Evolutionary conservation across 2,888 invertebrate genomes (phyloP).

Genomic region (Xylota sylvarum): DNA sequence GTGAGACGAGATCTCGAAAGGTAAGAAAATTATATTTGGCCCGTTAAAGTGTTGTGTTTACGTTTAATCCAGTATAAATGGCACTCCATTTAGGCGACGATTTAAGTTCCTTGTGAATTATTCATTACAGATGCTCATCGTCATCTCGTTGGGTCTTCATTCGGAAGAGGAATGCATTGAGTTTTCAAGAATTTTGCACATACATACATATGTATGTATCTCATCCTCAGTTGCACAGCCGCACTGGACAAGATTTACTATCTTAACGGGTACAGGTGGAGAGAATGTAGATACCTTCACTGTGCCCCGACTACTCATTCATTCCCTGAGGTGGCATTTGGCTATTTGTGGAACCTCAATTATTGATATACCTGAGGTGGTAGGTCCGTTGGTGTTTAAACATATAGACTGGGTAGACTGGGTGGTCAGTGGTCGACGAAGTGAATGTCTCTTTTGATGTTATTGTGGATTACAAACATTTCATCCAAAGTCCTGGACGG

Average conservation of each 20-base stretch:
- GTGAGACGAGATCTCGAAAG: neutral
- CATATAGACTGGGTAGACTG: slow-evolving; percentile 65
- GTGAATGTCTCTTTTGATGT: slow-evolving; percentile 3
- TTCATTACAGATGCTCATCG: slow-evolving; percentile 68
- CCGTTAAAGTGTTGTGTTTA: slow-evolving; percentile 67
- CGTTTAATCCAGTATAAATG: slow-evolving; percentile 68
- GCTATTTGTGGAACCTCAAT: slow-evolving; percentile 71
- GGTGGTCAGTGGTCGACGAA: slow-evolving; percentile 45
- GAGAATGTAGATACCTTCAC: no score
- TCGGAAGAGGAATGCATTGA: neutral
- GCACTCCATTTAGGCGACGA: slow-evolving; percentile 62
- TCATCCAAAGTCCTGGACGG: neutral
- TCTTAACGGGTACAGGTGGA: no score
- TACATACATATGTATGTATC: no score
- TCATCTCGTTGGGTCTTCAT: slow-evolving; percentile 6
- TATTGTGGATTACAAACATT: neutral
- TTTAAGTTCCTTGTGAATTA: slow-evolving; percentile 71
- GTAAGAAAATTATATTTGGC: slow-evolving; percentile 46
- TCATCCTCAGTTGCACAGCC: no score
- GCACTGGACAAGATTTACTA: no score
- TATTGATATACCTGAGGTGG: slow-evolving; percentile 65
- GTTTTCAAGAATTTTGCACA: neutral
- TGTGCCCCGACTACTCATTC: slow-evolving; percentile 51
- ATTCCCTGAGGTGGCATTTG: slow-evolving; percentile 62
- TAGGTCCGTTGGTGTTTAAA: slow-evolving; percentile 29